Percentiles rank a stretch among this genome's conserved stretches.
Evolutionary conservation across 1,140 invertebrate genomes (phyloP).

Genomic region (Nasonia giraulti): DNA sequence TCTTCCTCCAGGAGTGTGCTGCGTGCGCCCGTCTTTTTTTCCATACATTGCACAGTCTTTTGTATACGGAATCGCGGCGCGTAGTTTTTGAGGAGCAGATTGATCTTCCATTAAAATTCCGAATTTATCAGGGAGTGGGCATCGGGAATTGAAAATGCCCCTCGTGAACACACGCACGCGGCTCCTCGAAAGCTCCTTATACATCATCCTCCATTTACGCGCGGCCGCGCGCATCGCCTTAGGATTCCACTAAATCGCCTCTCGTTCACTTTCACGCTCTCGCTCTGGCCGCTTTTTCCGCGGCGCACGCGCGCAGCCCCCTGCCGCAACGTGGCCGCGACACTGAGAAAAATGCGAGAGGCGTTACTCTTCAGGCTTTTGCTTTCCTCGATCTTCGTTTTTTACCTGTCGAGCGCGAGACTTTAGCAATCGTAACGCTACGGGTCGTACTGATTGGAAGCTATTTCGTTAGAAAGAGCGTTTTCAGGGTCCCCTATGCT

Average conservation of each 20-base stretch:
- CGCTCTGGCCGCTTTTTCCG: slow-evolving; percentile 30
- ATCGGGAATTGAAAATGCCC: neutral
- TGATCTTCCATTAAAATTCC: no score
- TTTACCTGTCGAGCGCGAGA: slow-evolving; percentile 22
- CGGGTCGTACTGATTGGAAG: no score
- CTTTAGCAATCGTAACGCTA: no score
- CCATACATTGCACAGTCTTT: neutral
- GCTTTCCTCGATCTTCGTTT: slow-evolving; percentile 34
- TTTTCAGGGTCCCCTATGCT: no score
- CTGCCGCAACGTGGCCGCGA: slow-evolving; percentile 33
- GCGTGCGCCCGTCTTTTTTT: neutral
- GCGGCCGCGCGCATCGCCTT: neutral
- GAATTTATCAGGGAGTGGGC: no score
- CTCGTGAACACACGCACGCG: neutral
- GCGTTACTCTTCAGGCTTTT: slow-evolving; percentile 40
- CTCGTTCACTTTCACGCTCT: slow-evolving; percentile 39
- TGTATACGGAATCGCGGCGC: no score
- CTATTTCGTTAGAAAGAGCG: no score
- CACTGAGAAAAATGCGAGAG: slow-evolving; percentile 45
- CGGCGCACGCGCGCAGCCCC: slow-evolving; percentile 9
- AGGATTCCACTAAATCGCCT: slow-evolving; percentile 23
- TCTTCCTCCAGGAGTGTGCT: neutral
- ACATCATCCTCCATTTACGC: neutral
- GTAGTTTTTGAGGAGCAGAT: no score
- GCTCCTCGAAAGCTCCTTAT: neutral